Base-by-base conservation (phyloP, 2,797 vertebrate genomes). In the Psittacula derbiana region DNA sequence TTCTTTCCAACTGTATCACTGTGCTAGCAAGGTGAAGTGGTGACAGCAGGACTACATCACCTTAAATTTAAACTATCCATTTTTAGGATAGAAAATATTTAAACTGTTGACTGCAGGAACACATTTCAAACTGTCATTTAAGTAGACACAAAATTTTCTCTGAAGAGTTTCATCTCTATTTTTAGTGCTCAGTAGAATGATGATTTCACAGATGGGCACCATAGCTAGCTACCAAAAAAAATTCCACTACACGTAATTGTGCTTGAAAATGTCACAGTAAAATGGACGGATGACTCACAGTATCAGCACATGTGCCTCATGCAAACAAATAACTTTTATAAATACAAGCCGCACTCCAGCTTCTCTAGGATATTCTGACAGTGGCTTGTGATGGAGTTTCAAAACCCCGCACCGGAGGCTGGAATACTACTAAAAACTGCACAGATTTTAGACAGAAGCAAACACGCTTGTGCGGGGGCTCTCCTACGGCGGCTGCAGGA, bases 141-240 rank as follows among this genome's bases (percentile, higher is more conserved):
- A 86, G 85, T 91, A 96, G 92, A 94, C 91, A 95, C 87, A 92
- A 87, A 91, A 30, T 96, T 93, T 95, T 90, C 93, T 96, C 93
- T 82, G 84, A 94, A 95, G 94, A 95, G 84, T 92, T 91, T 92
- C 78, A 75, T 95, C 79, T 93, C 88, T 96, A 95, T 95, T 97
- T 97, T 95, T 94, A 95, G 97, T 81, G 72, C 88, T 95, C 58
- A 36, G 93, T 94, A 96, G 90, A 94, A 95, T 97, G 91, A 97
- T 92, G 95, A 96, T 94, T 96, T 96, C 96, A 97, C 97, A 98
- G 95, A 98, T 97, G 97, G 97, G 95, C 93, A 96, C 96, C 96
- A 96, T 85, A 96, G 90, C 97, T 94, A 97, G 95, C 93, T 95
- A 94, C 90, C 90, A 94, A 95, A 97, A 97, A 97, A 97, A 95